Base-by-base conservation (phyloP, 2,797 vertebrate genomes). In the Trachops cirrhosus region DNA sequence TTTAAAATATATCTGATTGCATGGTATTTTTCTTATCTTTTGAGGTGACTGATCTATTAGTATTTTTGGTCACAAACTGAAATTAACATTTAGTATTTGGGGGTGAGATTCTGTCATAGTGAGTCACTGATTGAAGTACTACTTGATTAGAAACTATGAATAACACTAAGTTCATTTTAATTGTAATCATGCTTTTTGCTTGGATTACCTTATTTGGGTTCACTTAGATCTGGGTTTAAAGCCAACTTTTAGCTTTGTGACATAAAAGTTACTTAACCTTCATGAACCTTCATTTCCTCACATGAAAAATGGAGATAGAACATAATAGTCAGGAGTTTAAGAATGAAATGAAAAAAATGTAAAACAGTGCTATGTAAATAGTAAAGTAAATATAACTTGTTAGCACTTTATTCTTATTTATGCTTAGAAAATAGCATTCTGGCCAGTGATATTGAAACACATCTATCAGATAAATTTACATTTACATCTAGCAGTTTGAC, bases 111-210 rank as follows among this genome's bases (percentile, higher is more conserved):
- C 37, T 94, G n/a, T 91, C 57, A 73, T 46, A 87, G 22, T 95
- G 54, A 93, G 86, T 90, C 74, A 83, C 44, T 93, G 88, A 68
- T 93, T 92, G 91, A 91, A 92, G 24, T 84, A 70, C 34, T 89
- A 64, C 34, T 94, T 96, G 68, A 79, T 96, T 91, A 92, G 82
- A 96, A 94, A 88, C 77, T 95, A 46, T 87, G 85, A 95, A 32
- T 44, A 44, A 44, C 44, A 44, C 54, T 90, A 87, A 93, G 54
- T 52, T 54, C 26, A 93, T 91, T 97, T 92, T n/a, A 93, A 80
- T 96, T 92, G 46, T 86, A 86, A 44, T 92, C 44, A 80, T 95
- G 57, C 37, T 94, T 96, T 94, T 89, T 91, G 44, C 48, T 91
- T 96, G 79, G 41, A 91, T 54, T 97, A 67, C 24, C 22, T 80